phyloP scores from a whole-genome alignment of 1,140 invertebrate species.

The Nasonia vitripennis region DNA sequence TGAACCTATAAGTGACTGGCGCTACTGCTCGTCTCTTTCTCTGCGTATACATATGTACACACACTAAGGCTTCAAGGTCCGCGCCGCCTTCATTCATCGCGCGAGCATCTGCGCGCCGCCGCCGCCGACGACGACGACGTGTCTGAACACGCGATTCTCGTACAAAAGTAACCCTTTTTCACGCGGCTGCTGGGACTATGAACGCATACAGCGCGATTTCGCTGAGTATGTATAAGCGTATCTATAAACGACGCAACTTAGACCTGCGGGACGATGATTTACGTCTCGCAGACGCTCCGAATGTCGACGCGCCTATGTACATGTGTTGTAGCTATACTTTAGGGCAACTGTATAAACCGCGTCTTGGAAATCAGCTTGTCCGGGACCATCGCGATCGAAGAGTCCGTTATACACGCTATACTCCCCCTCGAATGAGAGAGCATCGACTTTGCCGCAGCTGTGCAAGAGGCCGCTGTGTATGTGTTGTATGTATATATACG shows the following conservation, averaged over 20 bases:
- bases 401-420: neutral
- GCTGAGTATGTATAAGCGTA: too few relatives aligned
- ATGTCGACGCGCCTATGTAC: too few relatives aligned
- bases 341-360: neutral
- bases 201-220: neutral
- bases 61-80: conserved; percentile 12
- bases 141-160: neutral
- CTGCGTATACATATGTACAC: neutral
- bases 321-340: neutral
- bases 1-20: conserved; percentile 26
- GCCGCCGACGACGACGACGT: neutral
- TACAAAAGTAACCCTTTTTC: neutral
- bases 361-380: neutral
- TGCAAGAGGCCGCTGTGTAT: neutral
- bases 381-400: neutral
- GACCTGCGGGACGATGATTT: too few relatives aligned
- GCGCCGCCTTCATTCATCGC: neutral
- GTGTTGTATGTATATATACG: neutral
- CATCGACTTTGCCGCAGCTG: neutral
- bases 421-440: neutral
- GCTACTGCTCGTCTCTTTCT: neutral
- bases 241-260: neutral
- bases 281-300: too few relatives aligned
- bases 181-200: neutral
- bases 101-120: neutral